These are phyloP conservation scores for Eupeodes corollae DNA, from an alignment of 1,140 invertebrate species.

Conservation along the genomic window DNA sequence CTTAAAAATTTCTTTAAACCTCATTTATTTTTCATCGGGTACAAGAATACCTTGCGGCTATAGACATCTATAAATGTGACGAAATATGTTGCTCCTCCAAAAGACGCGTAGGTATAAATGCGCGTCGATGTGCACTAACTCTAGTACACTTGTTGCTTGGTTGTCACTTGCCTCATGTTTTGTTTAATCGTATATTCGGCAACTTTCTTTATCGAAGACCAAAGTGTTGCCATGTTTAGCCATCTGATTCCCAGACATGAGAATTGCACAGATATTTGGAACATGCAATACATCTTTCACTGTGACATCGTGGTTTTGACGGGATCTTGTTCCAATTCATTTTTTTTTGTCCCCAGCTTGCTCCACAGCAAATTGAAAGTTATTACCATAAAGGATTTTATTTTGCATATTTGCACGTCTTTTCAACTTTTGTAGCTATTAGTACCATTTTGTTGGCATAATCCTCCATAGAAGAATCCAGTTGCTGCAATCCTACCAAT, in stretches of 20 bases:
- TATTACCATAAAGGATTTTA: too few relatives aligned
- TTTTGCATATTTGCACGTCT: conserved; percentile 5
- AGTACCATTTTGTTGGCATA: not conserved
- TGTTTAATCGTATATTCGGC: conserved; percentile 16
- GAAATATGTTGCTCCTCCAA: conserved; percentile 32
- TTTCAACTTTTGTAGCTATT: conserved; percentile 8
- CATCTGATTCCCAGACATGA: too few relatives aligned
- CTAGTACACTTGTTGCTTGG: conserved; percentile 6
- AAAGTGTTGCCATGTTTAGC: too few relatives aligned
- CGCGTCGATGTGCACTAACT: conserved; percentile 31
- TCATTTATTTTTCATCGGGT: conserved; percentile 35
- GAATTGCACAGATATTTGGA: too few relatives aligned
- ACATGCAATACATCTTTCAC: too few relatives aligned
- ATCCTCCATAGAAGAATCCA: too few relatives aligned
- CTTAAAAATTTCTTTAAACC: conserved; percentile 23
- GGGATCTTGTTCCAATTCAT: too few relatives aligned
- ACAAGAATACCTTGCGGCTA: conserved; percentile 32
- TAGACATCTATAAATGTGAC: conserved; percentile 40
- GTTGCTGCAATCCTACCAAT: too few relatives aligned
- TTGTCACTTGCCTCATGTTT: conserved; percentile 19
- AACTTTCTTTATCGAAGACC: conserved; percentile 2
- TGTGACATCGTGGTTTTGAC: too few relatives aligned
- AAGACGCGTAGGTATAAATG: conserved; percentile 33
- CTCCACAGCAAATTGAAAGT: conserved; percentile 4
- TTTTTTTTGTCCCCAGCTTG: too few relatives aligned